Evolutionary conservation across 2,113 vertebrate genomes (phyloP), one percentile per base, ranked within the genome.

Genomic region (Ceuthmochares aereus): DNA sequence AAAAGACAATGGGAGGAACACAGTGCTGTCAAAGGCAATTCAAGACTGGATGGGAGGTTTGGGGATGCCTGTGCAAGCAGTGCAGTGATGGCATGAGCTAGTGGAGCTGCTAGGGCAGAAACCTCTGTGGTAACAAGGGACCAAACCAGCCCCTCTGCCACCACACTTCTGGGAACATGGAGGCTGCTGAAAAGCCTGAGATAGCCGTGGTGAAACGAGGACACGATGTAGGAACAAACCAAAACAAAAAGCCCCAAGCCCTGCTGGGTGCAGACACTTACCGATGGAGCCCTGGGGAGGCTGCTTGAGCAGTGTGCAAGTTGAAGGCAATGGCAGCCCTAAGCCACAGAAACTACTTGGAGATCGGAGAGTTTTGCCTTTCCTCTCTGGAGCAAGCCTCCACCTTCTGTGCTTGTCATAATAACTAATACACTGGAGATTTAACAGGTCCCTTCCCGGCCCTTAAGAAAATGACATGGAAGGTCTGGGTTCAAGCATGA

Each of bases 271-370:
- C 36, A 56, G 58, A 47, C 40, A 5, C 36, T 74, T 80, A 69
- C 2, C 47, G 91, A 32, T 18, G 18, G 19, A 36, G 12, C n/a
- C 22, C 22, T 25, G 19, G 36, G 12, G 40, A 40, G 2, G 40
- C 60, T 58, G 36, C 51, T 49, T 30, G 81, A 58, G 55, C 51
- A 49, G 49, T 0, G 0, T 4, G 0, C 37, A 6, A 37, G 8
- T 25, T 62, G 80, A 62, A 80, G 30, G 26, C 62, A 74, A 14
- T 34, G 55, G 51, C 93, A 94, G 64, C 45, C n/a, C 54, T 43
- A 60, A 84, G n/a, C 30, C 36, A 64, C 15, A 29, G 17, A 10
- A 16, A 63, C 40, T 25, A 23, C 73, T 54, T 11, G 68, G 20
- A 86, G 14, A 13, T 10, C 51, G 42, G 17, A 7, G 20, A 5